phyloP scores from a whole-genome alignment of 1,140 invertebrate species.

The Copidosoma floridanum region DNA sequence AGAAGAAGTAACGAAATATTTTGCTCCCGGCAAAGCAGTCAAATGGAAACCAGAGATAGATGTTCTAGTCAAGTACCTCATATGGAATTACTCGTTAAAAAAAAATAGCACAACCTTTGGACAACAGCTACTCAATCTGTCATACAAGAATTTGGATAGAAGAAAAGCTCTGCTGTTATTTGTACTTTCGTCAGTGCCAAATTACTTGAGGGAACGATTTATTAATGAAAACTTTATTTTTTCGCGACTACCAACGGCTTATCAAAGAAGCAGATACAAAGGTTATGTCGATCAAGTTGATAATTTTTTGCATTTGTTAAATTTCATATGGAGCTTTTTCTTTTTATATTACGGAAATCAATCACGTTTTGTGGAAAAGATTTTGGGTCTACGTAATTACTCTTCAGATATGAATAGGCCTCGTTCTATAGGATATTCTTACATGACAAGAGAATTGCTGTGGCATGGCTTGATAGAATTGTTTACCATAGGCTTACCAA shows the following conservation, averaged over 20 bases:
- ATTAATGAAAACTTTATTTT: constrained; percentile 25
- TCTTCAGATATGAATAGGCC: constrained; percentile 37
- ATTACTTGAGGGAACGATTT: constrained; percentile 42
- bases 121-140: constrained; percentile 48
- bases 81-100: constrained; percentile 50
- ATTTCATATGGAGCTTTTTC: constrained; percentile 44
- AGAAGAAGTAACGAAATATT: constrained; percentile 39
- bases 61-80: constrained; percentile 39
- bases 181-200: constrained; percentile 39
- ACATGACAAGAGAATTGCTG: constrained; percentile 53
- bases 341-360: constrained; percentile 49
- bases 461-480: constrained; percentile 53
- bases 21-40: constrained; percentile 38
- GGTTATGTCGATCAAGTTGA: constrained; percentile 34
- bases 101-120: constrained; percentile 47
- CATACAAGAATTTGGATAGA: constrained; percentile 41
- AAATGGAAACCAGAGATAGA: constrained; percentile 50
- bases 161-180: constrained; percentile 45
- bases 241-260: constrained; percentile 6
- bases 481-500: constrained; percentile 45
- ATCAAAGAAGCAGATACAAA: constrained; percentile 28
- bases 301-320: constrained; percentile 37
- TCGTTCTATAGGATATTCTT: constrained; percentile 52
- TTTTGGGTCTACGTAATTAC: constrained; percentile 43
- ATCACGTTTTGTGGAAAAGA: constrained; percentile 41